Conservation (phyloP, 2,113 vertebrate species). For the Neoarius graeffei region DNA sequence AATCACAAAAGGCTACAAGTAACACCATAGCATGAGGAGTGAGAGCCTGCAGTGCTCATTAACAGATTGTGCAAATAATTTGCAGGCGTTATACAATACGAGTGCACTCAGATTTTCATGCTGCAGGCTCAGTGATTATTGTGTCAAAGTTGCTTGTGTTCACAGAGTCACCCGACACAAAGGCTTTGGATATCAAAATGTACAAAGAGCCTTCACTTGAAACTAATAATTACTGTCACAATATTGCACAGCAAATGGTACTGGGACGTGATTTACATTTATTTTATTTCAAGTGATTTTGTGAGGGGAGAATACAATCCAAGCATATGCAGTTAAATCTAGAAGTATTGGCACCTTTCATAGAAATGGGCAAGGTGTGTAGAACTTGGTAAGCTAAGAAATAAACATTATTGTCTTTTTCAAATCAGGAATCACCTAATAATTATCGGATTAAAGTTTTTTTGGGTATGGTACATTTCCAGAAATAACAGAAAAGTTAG, state of each 20-base stretch:
- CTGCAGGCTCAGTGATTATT: background rate
- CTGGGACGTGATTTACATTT: background rate
- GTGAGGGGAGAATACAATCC: background rate
- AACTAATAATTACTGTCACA: background rate
- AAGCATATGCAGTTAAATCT: background rate
- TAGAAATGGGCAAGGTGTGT: background rate
- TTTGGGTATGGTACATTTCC: background rate
- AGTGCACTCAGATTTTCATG: background rate
- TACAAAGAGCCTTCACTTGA: background rate
- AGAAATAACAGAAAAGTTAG: background rate
- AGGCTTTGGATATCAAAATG: background rate
- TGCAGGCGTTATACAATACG: background rate
- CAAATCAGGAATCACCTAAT: too few species aligned
- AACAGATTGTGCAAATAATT: constrained; percentile 4
- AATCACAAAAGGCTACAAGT: constrained; percentile 14
- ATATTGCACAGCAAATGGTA: background rate
- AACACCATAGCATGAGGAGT: background rate
- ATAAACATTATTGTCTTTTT: background rate
- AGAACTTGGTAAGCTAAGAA: background rate
- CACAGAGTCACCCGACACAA: background rate
- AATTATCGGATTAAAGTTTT: background rate
- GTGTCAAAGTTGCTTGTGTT: background rate
- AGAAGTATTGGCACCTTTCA: background rate
- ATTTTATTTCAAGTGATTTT: background rate
- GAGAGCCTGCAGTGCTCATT: background rate